Conservation (phyloP, 2,113 vertebrate genomes). For the Nothoprocta perdicaria region DNA sequence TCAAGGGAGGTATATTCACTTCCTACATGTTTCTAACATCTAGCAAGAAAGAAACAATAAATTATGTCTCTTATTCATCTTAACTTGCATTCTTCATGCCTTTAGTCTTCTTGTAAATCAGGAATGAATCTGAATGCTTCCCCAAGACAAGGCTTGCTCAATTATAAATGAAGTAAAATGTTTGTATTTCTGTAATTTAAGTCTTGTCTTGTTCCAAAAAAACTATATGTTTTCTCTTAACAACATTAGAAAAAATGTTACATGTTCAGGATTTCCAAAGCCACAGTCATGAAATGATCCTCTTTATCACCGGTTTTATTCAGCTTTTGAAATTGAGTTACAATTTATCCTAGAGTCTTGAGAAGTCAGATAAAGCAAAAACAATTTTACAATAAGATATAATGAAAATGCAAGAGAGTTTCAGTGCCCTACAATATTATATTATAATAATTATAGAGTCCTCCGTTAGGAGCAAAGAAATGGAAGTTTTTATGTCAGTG, state of each 20-base stretch:
- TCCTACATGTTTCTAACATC: background rate
- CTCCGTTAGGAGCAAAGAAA: background rate
- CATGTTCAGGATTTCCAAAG: background rate
- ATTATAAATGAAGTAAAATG: background rate
- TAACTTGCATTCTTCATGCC: background rate
- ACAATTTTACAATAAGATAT: background rate
- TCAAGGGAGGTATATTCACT: background rate
- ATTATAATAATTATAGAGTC: background rate
- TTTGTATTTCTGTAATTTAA: background rate
- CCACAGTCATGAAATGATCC: background rate
- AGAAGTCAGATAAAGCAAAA: background rate
- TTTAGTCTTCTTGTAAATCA: constrained; percentile 21
- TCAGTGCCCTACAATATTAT: background rate
- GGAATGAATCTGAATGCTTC: background rate
- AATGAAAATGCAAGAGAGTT: background rate
- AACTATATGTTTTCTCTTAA: background rate
- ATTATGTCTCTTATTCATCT: background rate
- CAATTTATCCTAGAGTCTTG: background rate
- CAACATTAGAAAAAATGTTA: background rate
- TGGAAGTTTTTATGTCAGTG: background rate
- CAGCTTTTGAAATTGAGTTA: background rate
- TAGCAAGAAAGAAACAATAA: background rate
- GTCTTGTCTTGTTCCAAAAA: background rate
- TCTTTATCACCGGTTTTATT: background rate
- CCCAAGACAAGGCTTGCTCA: background rate